A percentile compares a stretch with the other conserved stretches of the same genome.
Evolutionary conservation across 2,888 invertebrate genomes (phyloP).

Genomic region (Synanthedon vespiformis): DNA sequence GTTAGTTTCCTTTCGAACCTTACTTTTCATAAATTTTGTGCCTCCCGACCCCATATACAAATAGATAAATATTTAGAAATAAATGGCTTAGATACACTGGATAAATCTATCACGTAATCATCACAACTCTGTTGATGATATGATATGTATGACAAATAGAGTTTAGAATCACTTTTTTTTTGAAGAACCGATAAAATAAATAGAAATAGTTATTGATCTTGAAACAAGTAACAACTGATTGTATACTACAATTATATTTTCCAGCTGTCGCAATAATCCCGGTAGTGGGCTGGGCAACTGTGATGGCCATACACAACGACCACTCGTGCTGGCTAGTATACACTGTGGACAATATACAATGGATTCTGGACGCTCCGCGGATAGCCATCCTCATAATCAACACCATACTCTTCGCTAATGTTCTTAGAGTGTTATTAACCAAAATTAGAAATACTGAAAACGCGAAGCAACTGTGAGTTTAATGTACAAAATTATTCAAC

Average conservation of each 20-base stretch:
- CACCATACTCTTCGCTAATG: slow-evolving; percentile 71
- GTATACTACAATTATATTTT: slow-evolving; percentile 1
- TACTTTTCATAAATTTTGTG: no score
- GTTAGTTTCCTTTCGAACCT: no score
- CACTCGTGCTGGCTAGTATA: slow-evolving; percentile 74
- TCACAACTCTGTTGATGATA: no score
- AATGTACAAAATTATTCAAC: neutral
- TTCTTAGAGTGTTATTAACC: slow-evolving; percentile 73
- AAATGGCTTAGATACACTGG: no score
- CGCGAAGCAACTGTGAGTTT: slow-evolving; percentile 53
- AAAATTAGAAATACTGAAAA: slow-evolving; percentile 71
- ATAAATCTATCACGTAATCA: no score
- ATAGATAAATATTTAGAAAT: no score
- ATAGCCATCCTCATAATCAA: slow-evolving; percentile 71
- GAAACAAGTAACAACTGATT: no score
- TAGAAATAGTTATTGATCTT: no score
- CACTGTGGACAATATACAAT: slow-evolving; percentile 64
- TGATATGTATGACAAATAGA: no score
- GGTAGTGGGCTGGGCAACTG: slow-evolving; percentile 66
- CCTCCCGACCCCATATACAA: no score
- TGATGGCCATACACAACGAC: slow-evolving; percentile 60
- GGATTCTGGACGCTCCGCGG: slow-evolving; percentile 73
- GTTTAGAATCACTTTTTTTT: no score
- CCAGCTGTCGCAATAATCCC: slow-evolving; percentile 60
- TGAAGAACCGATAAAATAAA: no score